Evolutionary conservation across 64 coral and sea anemone species (phyloP), one percentile per base, ranked within the genome.

Genomic region (Actinia tenebrosa): DNA sequence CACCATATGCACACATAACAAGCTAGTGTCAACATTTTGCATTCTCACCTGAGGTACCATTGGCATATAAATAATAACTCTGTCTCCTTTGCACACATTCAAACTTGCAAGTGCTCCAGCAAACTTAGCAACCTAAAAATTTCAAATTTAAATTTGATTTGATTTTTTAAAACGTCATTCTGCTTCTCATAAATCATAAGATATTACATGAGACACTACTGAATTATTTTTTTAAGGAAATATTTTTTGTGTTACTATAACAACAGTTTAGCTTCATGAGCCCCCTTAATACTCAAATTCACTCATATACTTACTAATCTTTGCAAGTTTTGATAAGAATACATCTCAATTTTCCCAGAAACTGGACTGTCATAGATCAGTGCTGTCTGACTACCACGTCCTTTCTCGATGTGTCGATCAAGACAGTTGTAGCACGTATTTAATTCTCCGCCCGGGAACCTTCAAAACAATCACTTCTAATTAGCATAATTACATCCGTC

Each of bases 301-400:
- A 1, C 30, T 1, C 30, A 37, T 37, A 37, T 37, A 37, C n/a
- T 23, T 90, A 98, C 95, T n/a, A 91, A 50, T 16, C 87, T 71
- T 15, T 94, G 90, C n/a, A 98, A 84, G 79, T 94, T 94, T 64
- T 98, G 63, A 80, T 98, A 98, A 3, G 95, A 87, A 64, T 94
- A 94, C 92, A 91, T 98, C 71, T 98, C 92, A 90, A 98, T 90
- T 17, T 94, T 98, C 56, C 92, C 92, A 71, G 84, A 89, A 37
- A 98, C 88, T 50, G 95, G 95, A 66, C 95, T 98, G 80, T 98
- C 95, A 80, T 94, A 98, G 58, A 98, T 98, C 37, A 98, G 53
- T 19, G 95, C 95, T 30, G 44, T 92, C 60, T 87, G 89, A 17
- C 8, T 50, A 13, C 95, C 92, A 55, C 84, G 87, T 45, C 95